These are phyloP conservation scores for Circaetus gallicus DNA, from an alignment of 2,113 vertebrate species.

Conservation along the genomic window DNA sequence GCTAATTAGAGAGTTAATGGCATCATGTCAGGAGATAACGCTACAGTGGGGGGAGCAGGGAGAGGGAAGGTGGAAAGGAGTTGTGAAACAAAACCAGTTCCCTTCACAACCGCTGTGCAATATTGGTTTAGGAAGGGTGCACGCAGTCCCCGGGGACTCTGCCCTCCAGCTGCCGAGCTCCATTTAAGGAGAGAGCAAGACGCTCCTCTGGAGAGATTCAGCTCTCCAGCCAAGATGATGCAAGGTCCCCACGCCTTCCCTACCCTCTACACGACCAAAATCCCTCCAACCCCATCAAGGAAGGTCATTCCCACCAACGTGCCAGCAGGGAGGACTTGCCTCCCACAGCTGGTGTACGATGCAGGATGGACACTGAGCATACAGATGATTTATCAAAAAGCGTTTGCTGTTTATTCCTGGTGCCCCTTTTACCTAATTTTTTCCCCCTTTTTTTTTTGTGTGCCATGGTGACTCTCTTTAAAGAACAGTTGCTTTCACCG, in stretches of 20 bases:
- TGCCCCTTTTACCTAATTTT: not conserved
- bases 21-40: constrained; percentile 51
- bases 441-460: too few relatives aligned
- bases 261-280: not conserved
- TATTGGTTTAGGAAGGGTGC: constrained; percentile 38
- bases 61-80: constrained; percentile 31
- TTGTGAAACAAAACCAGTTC: constrained; percentile 59
- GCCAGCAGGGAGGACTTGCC: not conserved
- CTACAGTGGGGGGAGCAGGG: not conserved
- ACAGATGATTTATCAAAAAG: not conserved
- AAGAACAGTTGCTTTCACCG: not conserved
- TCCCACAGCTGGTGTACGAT: fast-evolving
- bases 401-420: not conserved
- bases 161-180: not conserved
- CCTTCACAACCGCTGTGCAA: constrained; percentile 32
- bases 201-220: not conserved
- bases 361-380: not conserved
- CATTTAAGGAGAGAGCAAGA: not conserved
- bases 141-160: not conserved
- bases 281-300: not conserved
- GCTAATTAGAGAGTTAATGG: constrained; percentile 73
- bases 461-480: not conserved
- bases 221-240: constrained; percentile 28
- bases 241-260: not conserved
- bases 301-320: not conserved